A percentile compares a stretch with the other conserved stretches of the same genome.
Conservation (phyloP, 2,797 vertebrate genomes). For the Dendrocincla tyrannina region DNA sequence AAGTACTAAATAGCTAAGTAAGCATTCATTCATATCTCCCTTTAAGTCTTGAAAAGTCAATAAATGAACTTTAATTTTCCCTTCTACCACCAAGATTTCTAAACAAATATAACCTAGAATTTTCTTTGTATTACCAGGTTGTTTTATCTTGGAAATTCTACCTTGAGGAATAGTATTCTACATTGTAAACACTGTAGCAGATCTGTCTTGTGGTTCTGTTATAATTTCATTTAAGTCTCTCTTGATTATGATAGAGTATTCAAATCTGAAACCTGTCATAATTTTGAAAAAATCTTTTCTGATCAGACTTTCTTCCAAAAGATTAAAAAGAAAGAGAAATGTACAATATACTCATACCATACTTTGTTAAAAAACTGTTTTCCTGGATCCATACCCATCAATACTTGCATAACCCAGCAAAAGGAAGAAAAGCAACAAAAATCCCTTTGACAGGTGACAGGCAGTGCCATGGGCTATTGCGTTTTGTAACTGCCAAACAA, state of each 20-base stretch:
- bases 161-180: conserved; percentile 22
- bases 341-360: not conserved
- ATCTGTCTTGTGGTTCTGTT: conserved; percentile 2
- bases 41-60: not conserved
- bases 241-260: conserved; percentile 26
- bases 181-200: not conserved
- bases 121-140: not conserved
- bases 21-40: not conserved
- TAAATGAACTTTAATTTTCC: not conserved
- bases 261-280: not conserved
- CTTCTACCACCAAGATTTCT: not conserved
- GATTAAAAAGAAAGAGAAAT: not conserved
- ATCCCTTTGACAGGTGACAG: not conserved
- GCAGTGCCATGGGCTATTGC: not conserved
- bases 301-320: not conserved
- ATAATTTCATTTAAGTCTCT: conserved; percentile 19
- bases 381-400: not conserved
- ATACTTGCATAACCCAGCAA: not conserved
- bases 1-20: not conserved
- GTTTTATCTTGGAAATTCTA: not conserved
- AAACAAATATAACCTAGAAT: not conserved
- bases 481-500: not conserved
- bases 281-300: not conserved
- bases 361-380: not conserved
- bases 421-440: conserved; percentile 10